A percentile compares a stretch with the other conserved stretches of the same genome.
Evolutionary conservation across 2,888 invertebrate species (phyloP).

Genomic region (Drosophila nr. fundita): DNA sequence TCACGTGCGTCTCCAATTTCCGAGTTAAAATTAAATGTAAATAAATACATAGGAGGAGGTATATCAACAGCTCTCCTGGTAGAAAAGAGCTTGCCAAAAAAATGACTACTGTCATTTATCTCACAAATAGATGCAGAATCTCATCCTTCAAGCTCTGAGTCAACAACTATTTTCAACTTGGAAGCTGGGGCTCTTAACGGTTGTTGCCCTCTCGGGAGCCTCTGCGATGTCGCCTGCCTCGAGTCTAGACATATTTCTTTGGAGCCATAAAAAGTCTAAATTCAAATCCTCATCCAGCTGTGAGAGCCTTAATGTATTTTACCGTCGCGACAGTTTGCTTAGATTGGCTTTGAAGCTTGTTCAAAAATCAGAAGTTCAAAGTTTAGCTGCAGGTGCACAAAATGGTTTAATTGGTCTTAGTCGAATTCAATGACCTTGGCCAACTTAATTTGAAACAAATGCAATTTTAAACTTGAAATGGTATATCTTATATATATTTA

Average conservation of each 20-base stretch:
- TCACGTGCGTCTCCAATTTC: constrained; percentile 37
- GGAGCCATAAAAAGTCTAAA: constrained; percentile 42
- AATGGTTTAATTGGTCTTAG: constrained; percentile 3
- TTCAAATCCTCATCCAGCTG: constrained; percentile 41
- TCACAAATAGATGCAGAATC: constrained; percentile 32
- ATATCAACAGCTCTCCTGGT: constrained; percentile 6
- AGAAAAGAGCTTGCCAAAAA: constrained; percentile 12
- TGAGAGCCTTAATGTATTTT: constrained; percentile 34
- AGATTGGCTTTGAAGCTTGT: constrained; percentile 17
- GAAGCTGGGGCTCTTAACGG: constrained; percentile 20
- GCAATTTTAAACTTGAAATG: neutral
- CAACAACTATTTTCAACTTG: constrained; percentile 8
- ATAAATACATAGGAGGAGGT: neutral
- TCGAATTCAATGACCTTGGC: neutral
- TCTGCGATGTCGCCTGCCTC: neutral
- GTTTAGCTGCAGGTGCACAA: constrained; percentile 8
- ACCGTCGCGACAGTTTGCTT: constrained; percentile 7
- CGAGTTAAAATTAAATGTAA: constrained; percentile 65
- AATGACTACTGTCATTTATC: constrained; percentile 31
- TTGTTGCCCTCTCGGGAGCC: constrained; percentile 7
- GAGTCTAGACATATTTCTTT: constrained; percentile 49
- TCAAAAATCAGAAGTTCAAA: constrained; percentile 30
- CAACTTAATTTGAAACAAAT: neutral
- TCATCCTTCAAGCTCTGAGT: neutral
- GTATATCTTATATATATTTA: neutral